These are phyloP conservation scores for Pollenia amentaria DNA, from an alignment of 2,888 invertebrate species.

Conservation along the genomic window DNA sequence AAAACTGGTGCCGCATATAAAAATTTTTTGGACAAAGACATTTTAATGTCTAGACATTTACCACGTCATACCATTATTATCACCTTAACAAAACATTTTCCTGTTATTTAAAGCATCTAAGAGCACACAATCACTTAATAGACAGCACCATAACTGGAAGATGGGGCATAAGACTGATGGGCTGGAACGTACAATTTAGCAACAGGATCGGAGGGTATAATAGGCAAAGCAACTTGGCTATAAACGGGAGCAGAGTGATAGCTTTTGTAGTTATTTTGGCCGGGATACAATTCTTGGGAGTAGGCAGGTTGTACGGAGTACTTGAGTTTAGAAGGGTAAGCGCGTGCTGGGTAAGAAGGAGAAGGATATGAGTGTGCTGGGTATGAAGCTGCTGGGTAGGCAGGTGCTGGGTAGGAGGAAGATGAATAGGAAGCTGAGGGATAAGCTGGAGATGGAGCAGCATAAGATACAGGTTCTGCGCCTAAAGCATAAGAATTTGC, in stretches of 20 bases:
- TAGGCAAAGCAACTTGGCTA: slow-evolving; percentile 79
- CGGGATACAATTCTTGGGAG: slow-evolving; percentile 79
- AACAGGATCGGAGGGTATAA: slow-evolving; percentile 78
- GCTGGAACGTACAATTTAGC: slow-evolving; percentile 79
- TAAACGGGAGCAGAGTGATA: slow-evolving; percentile 78
- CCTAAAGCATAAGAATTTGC: slow-evolving; percentile 48
- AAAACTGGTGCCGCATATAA: slow-evolving; percentile 45
- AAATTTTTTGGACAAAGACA: background rate
- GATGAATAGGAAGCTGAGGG: slow-evolving; percentile 32
- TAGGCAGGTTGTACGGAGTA: slow-evolving; percentile 77
- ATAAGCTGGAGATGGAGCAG: slow-evolving; percentile 34
- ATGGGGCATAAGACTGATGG: slow-evolving; percentile 50
- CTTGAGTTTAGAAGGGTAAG: slow-evolving; percentile 30
- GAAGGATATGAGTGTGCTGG: background rate
- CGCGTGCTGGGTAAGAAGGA: background rate
- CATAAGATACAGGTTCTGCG: slow-evolving; percentile 9
- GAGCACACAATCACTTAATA: slow-evolving; percentile 16
- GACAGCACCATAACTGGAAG: slow-evolving; percentile 9
- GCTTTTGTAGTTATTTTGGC: slow-evolving; percentile 78
- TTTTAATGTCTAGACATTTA: slow-evolving; percentile 1
- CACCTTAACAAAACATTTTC: background rate
- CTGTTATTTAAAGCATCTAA: background rate
- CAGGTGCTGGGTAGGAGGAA: slow-evolving; percentile 42
- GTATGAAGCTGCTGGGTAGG: slow-evolving; percentile 9
- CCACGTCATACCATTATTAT: background rate